Evolutionary conservation across 2,888 invertebrate genomes (phyloP).

Genomic region (Agrochola lychnidis): DNA sequence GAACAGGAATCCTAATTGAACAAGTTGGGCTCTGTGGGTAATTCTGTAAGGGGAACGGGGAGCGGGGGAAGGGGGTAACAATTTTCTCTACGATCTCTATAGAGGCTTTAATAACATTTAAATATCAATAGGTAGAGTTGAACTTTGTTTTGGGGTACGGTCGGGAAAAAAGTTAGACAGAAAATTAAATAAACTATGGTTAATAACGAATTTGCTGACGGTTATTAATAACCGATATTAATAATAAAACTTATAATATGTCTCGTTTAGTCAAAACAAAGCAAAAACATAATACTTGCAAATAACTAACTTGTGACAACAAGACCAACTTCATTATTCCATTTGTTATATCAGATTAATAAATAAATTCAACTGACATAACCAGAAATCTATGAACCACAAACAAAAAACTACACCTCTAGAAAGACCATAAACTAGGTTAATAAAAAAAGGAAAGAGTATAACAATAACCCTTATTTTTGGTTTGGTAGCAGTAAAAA

Average conservation of each 20-base stretch:
- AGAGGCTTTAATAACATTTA: constrained; percentile 56
- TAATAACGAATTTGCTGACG: not conserved
- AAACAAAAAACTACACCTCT: constrained; percentile 21
- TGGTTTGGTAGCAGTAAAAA: constrained; percentile 13
- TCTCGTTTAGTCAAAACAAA: not conserved
- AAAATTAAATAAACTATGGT: not conserved
- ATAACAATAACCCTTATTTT: constrained; percentile 40
- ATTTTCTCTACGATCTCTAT: constrained; percentile 46
- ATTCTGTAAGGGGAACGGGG: constrained; percentile 14
- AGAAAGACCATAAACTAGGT: constrained; percentile 22
- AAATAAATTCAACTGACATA: constrained; percentile 1
- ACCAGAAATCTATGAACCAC: constrained; percentile 17
- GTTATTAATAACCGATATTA: not conserved
- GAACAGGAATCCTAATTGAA: constrained; percentile 65
- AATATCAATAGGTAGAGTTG: constrained; percentile 51
- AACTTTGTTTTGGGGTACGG: constrained; percentile 6
- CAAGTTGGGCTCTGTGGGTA: constrained; percentile 62
- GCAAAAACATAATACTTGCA: not conserved
- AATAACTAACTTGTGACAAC: not conserved
- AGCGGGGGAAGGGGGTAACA: constrained; percentile 15
- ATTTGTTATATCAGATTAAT: not conserved
- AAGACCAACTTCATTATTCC: not conserved
- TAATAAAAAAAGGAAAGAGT: constrained; percentile 30
- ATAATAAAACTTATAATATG: too few relatives aligned
- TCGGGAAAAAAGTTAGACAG: not conserved